Base-by-base conservation (phyloP, 2,113 vertebrate genomes). In the Melanotaenia duboulayi region DNA sequence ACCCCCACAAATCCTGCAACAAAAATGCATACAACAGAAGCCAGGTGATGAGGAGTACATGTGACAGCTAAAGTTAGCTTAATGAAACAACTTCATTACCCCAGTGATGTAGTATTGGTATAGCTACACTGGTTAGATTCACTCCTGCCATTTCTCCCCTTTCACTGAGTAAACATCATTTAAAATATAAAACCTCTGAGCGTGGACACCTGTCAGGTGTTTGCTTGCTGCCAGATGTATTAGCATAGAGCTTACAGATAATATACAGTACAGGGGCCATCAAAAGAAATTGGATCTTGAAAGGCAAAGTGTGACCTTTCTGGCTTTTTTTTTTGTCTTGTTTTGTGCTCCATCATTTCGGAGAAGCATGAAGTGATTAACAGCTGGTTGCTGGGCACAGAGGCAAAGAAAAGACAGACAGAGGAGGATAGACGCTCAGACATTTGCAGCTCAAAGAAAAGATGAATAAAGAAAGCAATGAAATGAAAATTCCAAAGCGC, bases 361-460 rank as follows among this genome's bases (percentile, higher is more conserved):
- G 56, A 57, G 63, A 78, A 67, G 62, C 68, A 65, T 60, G 61
- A 62, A 73, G 72, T 78, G 73, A 88, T 87, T 83, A 73, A 80
- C 54, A 60, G 55, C 46, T 68, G 68, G 48, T 65, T 65, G 39
- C 58, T 49, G 32, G 60, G 63, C 75, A 75, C 65, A 60, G 65
- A 71, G 32, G 51, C 13, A 55, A 80, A 62, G 55, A 52, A 79
- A 70, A 60, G 71, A 79, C 48, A 62, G 65, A 59, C 63, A 65
- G 65, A 65, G 16, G 13, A 74, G 62, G 72, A 75, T 73, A 78
- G 71, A 73, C 4, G 35, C 78, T 80, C 71, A 71, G 71, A 71
- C 54, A 73, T 65, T 66, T 75, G 54, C 25, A 14, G 70, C 51
- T 75, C 44, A 51, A 59, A 64, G 61, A 66, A 39, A 65, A 32